A percentile compares a stretch with the other conserved stretches of the same genome.
These are phyloP conservation scores for Anarsia innoxiella DNA, from an alignment of 2,888 invertebrate genomes.

Conservation along the genomic window DNA sequence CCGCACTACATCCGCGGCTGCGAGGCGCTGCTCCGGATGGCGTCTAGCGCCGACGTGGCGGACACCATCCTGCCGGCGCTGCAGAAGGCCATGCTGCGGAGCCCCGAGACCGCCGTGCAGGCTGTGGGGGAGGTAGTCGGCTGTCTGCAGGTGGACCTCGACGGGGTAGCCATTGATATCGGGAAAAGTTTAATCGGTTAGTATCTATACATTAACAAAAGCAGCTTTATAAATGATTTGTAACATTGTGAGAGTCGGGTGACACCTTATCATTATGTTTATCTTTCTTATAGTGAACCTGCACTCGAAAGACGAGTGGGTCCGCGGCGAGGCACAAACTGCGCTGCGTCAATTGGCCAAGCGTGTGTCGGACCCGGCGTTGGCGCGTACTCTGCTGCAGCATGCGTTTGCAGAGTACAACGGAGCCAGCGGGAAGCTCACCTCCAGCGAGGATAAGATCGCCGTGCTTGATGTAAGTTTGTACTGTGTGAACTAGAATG, in stretches of 20 bases:
- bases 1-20: constrained; percentile 80
- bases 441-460: constrained; percentile 90
- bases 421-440: constrained; percentile 93
- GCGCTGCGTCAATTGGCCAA: constrained; percentile 84
- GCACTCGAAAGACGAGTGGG: constrained; percentile 88
- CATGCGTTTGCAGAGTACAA: constrained; percentile 87
- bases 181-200: constrained; percentile 87
- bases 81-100: constrained; percentile 93
- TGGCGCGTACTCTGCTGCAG: constrained; percentile 80
- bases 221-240: too few species aligned
- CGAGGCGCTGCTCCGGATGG: constrained; percentile 77
- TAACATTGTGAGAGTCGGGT: too few species aligned
- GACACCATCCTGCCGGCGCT: constrained; percentile 85
- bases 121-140: constrained; percentile 85
- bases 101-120: constrained; percentile 92
- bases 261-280: too few species aligned
- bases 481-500: too few species aligned
- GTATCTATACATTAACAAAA: too few species aligned
- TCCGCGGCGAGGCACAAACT: constrained; percentile 82
- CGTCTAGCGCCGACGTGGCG: constrained; percentile 80
- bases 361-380: constrained; percentile 79
- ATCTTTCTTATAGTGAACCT: constrained; percentile 82
- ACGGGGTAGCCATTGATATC: constrained; percentile 84
- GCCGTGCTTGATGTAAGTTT: constrained; percentile 83
- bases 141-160: constrained; percentile 83